Base-by-base conservation (phyloP, 2,888 invertebrate species). In the Acanthococcus lagerstroemiae region DNA sequence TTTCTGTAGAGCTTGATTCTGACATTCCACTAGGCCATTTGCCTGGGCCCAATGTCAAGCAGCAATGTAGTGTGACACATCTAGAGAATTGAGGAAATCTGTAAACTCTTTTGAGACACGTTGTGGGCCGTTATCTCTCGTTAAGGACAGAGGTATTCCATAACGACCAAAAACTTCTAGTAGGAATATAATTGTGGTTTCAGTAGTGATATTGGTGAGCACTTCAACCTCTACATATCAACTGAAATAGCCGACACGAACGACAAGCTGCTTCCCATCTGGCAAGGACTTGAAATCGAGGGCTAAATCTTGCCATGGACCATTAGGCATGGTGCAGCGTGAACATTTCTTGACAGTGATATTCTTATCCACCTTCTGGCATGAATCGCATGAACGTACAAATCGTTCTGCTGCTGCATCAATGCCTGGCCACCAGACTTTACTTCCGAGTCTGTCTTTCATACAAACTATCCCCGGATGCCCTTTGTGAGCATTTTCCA, bases 351-450 rank as follows among this genome's bases (percentile, higher is more conserved):
- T 12, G 37, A 30, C 37, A 30, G 37, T 30, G 37, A 30, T 30
- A 30, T 30, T 30, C 12, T 30, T 30, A 12, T 12, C 12, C 37
- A 30, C 12, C 12, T 30, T 65, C 37, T 67, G 67, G 25, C 65
- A 65, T 15, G 19, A 26, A 24, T 30, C 54, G 19, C 55, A 65
- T 5, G 12, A 24, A 21, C 19, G 15, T 17, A 54, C 50, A 54
- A n/a, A 55, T 21, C 26, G n/a, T 21, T 55, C 65, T 25, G 37
- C 55, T 21, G 54, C 52, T 12, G 15, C 21, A 19, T 65, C 65
- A 17, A 65, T 55, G 21, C 25, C 19, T 19, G 50, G 21, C 65
- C 65, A 65, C 55, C 65, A 65, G 15, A 65, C 65, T 27, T 65
- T 65, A 26, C 27, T 15, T 27, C 65, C 25, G 15, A 65, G 37